Evolutionary conservation across 2,113 vertebrate genomes (phyloP).

Genomic region (Hyperopisus bebe): DNA sequence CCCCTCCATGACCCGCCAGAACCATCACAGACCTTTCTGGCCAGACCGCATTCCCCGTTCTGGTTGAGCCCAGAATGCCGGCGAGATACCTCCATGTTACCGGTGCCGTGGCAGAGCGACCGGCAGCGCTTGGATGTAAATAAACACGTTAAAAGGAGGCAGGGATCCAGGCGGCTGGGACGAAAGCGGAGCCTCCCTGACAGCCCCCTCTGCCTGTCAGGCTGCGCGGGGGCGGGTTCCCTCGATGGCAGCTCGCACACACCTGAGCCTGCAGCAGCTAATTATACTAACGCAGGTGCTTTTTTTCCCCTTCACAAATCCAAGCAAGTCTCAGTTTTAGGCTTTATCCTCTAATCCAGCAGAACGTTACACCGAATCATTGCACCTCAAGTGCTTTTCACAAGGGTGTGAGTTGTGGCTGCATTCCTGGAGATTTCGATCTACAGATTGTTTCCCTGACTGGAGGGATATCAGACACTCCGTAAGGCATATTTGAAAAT

Average conservation of each 20-base stretch:
- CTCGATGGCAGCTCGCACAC: not conserved
- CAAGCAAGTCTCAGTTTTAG: not conserved
- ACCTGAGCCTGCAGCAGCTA: not conserved
- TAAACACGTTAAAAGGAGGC: slow-evolving; percentile 6
- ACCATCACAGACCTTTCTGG: not conserved
- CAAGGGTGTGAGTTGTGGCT: not conserved
- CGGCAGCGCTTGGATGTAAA: slow-evolving; percentile 3
- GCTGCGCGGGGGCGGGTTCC: not conserved
- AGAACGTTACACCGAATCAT: not conserved
- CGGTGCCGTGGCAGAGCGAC: not conserved
- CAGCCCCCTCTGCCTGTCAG: not conserved
- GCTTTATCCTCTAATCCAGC: not conserved
- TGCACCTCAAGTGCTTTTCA: not conserved
- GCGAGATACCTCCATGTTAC: not conserved
- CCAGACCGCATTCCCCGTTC: not conserved
- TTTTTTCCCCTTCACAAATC: not conserved
- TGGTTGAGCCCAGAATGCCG: not conserved
- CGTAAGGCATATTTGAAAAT: not conserved
- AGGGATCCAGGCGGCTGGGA: not conserved
- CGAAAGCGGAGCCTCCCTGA: not conserved
- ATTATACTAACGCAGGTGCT: not conserved
- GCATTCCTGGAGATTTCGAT: not conserved
- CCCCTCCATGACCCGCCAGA: not conserved
- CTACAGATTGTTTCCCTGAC: not conserved
- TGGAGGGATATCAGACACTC: not conserved